Evolutionary conservation across 2,797 vertebrate species (phyloP).

Genomic region (Odontamblyopus lacepedii): DNA sequence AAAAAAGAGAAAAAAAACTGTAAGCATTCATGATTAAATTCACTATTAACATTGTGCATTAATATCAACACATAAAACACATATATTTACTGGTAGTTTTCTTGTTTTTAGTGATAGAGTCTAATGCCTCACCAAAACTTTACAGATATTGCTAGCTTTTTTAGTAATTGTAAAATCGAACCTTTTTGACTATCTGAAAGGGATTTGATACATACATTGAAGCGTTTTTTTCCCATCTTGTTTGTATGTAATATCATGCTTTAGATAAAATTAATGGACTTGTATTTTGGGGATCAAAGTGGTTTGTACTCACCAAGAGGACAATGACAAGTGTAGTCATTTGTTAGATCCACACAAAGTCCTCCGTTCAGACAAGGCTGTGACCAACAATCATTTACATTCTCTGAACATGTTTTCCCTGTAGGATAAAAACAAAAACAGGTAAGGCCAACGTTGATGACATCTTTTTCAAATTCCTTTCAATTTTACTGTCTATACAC

Average conservation of each 20-base stretch:
- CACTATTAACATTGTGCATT: background rate
- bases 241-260: conserved; percentile 18
- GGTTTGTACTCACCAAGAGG: conserved; percentile 72
- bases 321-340: conserved; percentile 81
- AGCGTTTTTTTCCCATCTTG: background rate
- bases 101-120: no score
- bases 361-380: conserved; percentile 80
- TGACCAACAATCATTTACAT: conserved; percentile 72
- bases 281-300: conserved; percentile 55
- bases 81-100: no score
- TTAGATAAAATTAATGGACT: conserved; percentile 39
- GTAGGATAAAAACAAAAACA: conserved; percentile 43
- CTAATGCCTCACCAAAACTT: no score
- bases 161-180: background rate
- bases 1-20: no score
- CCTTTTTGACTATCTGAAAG: background rate
- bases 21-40: background rate
- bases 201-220: background rate
- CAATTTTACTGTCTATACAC: background rate
- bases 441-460: conserved; percentile 17
- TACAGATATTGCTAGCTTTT: background rate
- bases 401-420: conserved; percentile 77
- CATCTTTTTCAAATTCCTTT: background rate
- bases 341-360: conserved; percentile 74
- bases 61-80: no score